Evolutionary conservation across 1,140 invertebrate species (phyloP).

Genomic region (Aphidius gifuensis): DNA sequence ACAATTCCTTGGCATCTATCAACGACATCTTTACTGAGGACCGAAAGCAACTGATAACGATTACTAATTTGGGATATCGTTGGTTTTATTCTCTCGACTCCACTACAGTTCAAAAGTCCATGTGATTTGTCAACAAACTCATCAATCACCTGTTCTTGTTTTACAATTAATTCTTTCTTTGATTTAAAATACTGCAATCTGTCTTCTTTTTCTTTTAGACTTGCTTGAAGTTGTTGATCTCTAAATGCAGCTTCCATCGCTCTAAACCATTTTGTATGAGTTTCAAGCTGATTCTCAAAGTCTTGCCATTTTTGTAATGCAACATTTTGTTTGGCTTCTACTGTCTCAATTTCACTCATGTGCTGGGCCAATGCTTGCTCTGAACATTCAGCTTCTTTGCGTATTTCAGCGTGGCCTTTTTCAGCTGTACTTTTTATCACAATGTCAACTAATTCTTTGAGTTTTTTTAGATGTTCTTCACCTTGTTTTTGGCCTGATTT

Average conservation of each 20-base stretch:
- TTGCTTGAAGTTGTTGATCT: slow-evolving; percentile 79
- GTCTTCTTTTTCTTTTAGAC: slow-evolving; percentile 74
- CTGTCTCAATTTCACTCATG: slow-evolving; percentile 62
- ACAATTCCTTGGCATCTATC: slow-evolving; percentile 82
- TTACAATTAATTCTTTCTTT: slow-evolving; percentile 70
- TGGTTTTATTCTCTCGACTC: slow-evolving; percentile 82
- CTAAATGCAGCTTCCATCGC: slow-evolving; percentile 78
- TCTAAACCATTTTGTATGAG: slow-evolving; percentile 81
- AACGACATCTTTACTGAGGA: slow-evolving; percentile 83
- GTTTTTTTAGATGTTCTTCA: slow-evolving; percentile 65
- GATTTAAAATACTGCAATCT: slow-evolving; percentile 72
- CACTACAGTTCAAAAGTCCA: slow-evolving; percentile 76
- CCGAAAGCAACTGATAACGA: slow-evolving; percentile 78
- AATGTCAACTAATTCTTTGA: slow-evolving; percentile 65
- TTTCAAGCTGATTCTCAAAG: slow-evolving; percentile 79
- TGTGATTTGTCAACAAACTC: slow-evolving; percentile 88
- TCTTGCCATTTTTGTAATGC: slow-evolving; percentile 81
- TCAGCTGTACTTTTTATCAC: slow-evolving; percentile 81
- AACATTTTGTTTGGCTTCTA: slow-evolving; percentile 68
- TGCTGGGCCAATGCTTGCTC: slow-evolving; percentile 65
- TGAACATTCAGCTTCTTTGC: slow-evolving; percentile 71
- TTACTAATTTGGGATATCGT: slow-evolving; percentile 86
- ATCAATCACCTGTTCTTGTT: slow-evolving; percentile 80
- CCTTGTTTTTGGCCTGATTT: slow-evolving; percentile 70
- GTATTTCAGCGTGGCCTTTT: slow-evolving; percentile 69